Conservation (phyloP, 37 sponge, comb jelly and placozoan species). For the Spongilla lacustris region DNA sequence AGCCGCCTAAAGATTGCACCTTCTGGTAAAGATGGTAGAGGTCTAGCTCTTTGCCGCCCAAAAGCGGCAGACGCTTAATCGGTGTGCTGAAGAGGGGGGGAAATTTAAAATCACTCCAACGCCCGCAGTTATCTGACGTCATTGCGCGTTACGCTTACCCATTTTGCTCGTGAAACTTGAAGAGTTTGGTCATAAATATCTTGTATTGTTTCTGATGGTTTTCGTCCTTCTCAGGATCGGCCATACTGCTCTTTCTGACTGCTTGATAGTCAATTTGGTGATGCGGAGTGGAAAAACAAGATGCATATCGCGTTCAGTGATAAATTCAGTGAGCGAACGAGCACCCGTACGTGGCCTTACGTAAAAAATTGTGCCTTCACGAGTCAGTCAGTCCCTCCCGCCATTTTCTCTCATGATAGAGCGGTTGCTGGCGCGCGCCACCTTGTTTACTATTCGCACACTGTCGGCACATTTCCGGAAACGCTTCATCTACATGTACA, state of each 20-base stretch:
- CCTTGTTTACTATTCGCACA: background rate
- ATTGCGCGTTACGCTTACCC: conserved; percentile 52
- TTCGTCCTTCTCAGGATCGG: conserved; percentile 15
- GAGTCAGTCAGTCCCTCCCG: conserved; percentile 18
- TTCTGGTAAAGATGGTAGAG: conserved; percentile 66
- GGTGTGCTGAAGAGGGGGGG: background rate
- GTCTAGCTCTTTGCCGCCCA: conserved; percentile 68
- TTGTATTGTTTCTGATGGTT: conserved; percentile 16
- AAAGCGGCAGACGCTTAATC: conserved; percentile 47
- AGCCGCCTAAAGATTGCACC: conserved; percentile 53
- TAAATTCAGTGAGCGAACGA: background rate
- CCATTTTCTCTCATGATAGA: conserved; percentile 18
- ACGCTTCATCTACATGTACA: background rate
- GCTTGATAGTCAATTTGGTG: background rate
- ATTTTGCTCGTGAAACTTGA: conserved; percentile 52
- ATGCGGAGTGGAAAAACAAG: background rate
- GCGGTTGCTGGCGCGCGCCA: background rate
- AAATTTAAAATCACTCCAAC: background rate
- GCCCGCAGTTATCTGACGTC: background rate
- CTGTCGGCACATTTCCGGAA: background rate
- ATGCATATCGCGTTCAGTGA: background rate
- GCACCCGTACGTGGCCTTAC: conserved; percentile 9
- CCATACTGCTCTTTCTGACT: conserved; percentile 4
- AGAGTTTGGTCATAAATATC: conserved; percentile 51
- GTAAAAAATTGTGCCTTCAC: background rate